phyloP scores from a whole-genome alignment of 2,888 invertebrate species.

The Ectemnius cavifrons region DNA sequence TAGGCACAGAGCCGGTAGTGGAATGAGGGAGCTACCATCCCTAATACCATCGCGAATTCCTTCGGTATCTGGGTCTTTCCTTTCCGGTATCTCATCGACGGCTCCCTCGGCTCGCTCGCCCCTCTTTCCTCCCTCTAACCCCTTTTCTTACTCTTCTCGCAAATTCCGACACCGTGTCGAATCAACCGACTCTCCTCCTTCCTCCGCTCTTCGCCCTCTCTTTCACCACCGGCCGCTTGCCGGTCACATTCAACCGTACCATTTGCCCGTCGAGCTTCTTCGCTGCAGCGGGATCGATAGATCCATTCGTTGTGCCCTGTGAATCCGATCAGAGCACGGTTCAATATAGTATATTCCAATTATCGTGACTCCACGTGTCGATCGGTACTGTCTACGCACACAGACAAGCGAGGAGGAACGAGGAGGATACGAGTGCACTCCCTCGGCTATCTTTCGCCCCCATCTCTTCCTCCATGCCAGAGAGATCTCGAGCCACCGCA shows the following conservation, averaged over 20 bases:
- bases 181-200: background rate
- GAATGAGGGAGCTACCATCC: slow-evolving; percentile 27
- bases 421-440: too few species aligned
- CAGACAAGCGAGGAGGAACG: background rate
- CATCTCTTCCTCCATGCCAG: background rate
- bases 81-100: slow-evolving; percentile 12
- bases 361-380: slow-evolving; percentile 43
- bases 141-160: slow-evolving; percentile 2
- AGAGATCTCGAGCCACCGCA: slow-evolving; percentile 10
- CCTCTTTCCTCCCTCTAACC: background rate
- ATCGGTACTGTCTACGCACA: background rate
- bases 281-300: slow-evolving; percentile 57
- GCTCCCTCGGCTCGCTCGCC: background rate
- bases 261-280: background rate
- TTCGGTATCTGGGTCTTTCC: slow-evolving; percentile 23
- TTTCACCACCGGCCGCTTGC: background rate
- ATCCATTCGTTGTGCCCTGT: slow-evolving; percentile 36
- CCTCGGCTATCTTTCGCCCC: background rate
- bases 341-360: slow-evolving; percentile 60
- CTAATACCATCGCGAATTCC: slow-evolving; percentile 32
- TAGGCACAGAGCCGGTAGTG: background rate
- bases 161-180: slow-evolving; percentile 27
- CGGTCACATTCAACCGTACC: slow-evolving; percentile 33
- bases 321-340: slow-evolving; percentile 29
- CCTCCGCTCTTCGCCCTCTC: too few species aligned